These are phyloP conservation scores for Drymodes brunneopygia DNA, from an alignment of 2,113 vertebrate species.

Conservation along the genomic window DNA sequence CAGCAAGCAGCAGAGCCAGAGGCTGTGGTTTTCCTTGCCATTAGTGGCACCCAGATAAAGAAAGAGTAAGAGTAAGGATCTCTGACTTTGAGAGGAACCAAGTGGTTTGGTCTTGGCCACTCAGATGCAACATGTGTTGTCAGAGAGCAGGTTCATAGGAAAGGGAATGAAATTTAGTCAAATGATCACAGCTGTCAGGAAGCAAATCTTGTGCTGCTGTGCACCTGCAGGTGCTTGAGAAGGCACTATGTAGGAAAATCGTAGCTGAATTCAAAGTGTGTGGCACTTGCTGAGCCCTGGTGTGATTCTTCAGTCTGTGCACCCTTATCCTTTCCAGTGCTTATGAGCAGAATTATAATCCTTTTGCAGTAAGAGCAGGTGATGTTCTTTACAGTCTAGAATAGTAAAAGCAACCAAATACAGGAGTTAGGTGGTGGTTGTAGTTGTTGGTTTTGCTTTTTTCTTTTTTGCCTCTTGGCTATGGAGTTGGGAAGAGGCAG, in stretches of 20 bases:
- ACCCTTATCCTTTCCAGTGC: neutral
- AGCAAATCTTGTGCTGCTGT: neutral
- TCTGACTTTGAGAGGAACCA: neutral
- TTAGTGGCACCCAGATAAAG: neutral
- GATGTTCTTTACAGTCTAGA: neutral
- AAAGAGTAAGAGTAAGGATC: neutral
- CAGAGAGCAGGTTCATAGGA: neutral
- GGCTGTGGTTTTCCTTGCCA: neutral
- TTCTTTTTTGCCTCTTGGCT: neutral
- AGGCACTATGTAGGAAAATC: neutral
- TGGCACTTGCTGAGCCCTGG: neutral
- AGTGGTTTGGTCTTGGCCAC: neutral
- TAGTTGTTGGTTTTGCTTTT: neutral
- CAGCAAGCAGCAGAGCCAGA: neutral
- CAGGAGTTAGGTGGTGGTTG: neutral
- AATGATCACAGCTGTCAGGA: neutral
- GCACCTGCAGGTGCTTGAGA: neutral
- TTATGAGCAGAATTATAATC: neutral
- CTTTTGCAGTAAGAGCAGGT: neutral
- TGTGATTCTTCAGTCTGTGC: neutral
- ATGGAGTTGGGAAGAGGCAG: neutral
- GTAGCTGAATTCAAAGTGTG: neutral
- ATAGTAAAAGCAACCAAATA: neutral
- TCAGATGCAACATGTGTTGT: fast-evolving
- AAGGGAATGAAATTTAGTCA: neutral